Percentiles rank a stretch among this genome's conserved stretches.
These are phyloP conservation scores for Bombylius major DNA, from an alignment of 2,888 invertebrate genomes.

Conservation along the genomic window DNA sequence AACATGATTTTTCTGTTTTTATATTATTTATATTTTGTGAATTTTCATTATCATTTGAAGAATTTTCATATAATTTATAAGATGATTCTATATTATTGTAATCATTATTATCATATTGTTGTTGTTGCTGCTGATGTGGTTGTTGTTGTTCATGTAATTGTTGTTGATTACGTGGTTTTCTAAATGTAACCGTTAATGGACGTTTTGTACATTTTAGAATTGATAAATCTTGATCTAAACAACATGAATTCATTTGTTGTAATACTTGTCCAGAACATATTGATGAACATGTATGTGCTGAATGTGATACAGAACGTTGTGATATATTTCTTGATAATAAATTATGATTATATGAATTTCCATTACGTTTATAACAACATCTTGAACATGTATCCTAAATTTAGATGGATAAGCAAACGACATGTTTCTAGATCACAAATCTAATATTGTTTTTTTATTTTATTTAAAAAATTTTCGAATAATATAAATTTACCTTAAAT, in stretches of 20 bases:
- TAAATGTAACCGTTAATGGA: slow-evolving; percentile 12
- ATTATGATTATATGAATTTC: background rate
- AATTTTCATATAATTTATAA: too few relatives aligned
- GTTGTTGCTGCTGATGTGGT: too few relatives aligned
- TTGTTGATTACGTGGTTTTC: background rate
- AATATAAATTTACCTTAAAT: slow-evolving; percentile 55
- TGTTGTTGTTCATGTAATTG: too few relatives aligned
- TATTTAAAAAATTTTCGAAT: background rate
- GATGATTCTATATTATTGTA: too few relatives aligned
- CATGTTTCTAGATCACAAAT: slow-evolving; percentile 13
- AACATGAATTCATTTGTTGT: slow-evolving; percentile 4
- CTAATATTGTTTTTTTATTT: slow-evolving; percentile 9
- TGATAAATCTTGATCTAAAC: slow-evolving; percentile 9
- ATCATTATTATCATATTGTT: too few relatives aligned
- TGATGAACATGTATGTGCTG: slow-evolving; percentile 10
- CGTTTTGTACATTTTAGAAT: slow-evolving; percentile 9
- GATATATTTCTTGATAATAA: slow-evolving; percentile 9
- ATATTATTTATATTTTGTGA: too few relatives aligned
- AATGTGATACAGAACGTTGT: slow-evolving; percentile 11
- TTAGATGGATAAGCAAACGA: slow-evolving; percentile 11
- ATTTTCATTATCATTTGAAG: too few relatives aligned
- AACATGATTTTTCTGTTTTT: too few relatives aligned
- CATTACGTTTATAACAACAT: slow-evolving; percentile 3
- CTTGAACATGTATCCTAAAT: slow-evolving; percentile 9
- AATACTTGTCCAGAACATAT: slow-evolving; percentile 9